phyloP scores from a whole-genome alignment of 1,140 invertebrate species.

The Megalopta genalis region DNA sequence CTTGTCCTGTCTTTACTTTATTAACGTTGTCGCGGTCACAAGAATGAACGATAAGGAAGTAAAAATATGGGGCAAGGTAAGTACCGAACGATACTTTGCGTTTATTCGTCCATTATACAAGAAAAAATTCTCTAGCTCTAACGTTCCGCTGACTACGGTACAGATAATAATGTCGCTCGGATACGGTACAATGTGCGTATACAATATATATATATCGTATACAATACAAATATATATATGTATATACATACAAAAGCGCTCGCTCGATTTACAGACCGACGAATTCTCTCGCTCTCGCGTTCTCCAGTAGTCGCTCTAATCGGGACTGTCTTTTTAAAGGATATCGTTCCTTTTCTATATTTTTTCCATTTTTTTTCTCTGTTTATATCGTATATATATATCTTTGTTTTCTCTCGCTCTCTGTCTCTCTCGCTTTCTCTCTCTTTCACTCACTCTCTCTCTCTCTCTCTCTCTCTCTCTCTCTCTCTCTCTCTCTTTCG shows the following conservation, averaged over 20 bases:
- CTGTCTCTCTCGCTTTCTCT: not conserved
- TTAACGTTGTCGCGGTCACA: too few relatives aligned
- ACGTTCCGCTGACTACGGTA: constrained; percentile 69
- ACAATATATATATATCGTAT: constrained; percentile 65
- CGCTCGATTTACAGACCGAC: constrained; percentile 66
- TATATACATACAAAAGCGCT: constrained; percentile 73
- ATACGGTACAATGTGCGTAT: constrained; percentile 75
- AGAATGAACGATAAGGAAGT: not conserved
- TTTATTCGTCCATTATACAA: constrained; percentile 75
- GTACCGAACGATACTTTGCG: constrained; percentile 72
- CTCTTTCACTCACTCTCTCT: not conserved
- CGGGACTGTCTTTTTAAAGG: constrained; percentile 65
- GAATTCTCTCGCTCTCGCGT: constrained; percentile 34
- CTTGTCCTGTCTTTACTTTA: too few relatives aligned
- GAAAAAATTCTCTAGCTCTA: constrained; percentile 69
- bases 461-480: constrained; percentile 7
- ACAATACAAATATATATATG: constrained; percentile 52
- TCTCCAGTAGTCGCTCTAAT: constrained; percentile 52
- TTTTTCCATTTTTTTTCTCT: constrained; percentile 14
- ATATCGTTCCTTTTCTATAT: constrained; percentile 41
- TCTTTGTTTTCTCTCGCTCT: not conserved
- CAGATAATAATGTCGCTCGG: constrained; percentile 65
- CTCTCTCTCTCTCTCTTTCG: not conserved
- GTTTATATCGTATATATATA: not conserved
- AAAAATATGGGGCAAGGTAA: constrained; percentile 2